Evolutionary conservation across 1,140 invertebrate genomes (phyloP).

Genomic region (Teleopsis dalmanni): DNA sequence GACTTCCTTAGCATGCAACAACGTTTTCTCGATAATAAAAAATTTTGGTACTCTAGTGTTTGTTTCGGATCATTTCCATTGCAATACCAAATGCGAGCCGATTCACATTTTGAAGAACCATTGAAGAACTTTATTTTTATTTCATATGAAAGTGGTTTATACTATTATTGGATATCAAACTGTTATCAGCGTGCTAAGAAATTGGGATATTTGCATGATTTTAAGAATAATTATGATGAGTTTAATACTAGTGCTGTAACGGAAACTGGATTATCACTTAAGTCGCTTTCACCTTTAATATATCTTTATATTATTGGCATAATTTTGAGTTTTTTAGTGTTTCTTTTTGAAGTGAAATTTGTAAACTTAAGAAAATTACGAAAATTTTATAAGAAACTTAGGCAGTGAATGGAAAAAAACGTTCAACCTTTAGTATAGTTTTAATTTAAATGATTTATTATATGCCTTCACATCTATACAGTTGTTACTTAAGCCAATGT

Average conservation of each 20-base stretch:
- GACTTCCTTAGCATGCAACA: background rate
- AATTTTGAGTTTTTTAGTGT: background rate
- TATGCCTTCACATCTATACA: no score
- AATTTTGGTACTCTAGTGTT: background rate
- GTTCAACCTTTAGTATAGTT: background rate
- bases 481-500: slow-evolving; percentile 32
- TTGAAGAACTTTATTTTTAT: background rate
- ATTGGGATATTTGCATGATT: background rate
- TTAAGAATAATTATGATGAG: background rate
- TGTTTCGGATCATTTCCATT: background rate
- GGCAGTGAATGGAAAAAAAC: background rate
- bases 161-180: background rate
- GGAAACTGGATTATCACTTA: background rate
- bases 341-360: background rate
- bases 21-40: background rate
- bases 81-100: background rate
- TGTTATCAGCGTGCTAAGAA: background rate
- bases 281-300: background rate
- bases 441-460: no score
- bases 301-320: background rate
- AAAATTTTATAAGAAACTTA: background rate
- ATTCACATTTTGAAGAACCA: background rate
- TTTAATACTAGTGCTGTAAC: background rate
- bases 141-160: background rate
- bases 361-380: background rate